A percentile compares a stretch with the other conserved stretches of the same genome.
These are phyloP conservation scores for Drosophila varians DNA, from an alignment of 1,140 invertebrate species.

Conservation along the genomic window DNA sequence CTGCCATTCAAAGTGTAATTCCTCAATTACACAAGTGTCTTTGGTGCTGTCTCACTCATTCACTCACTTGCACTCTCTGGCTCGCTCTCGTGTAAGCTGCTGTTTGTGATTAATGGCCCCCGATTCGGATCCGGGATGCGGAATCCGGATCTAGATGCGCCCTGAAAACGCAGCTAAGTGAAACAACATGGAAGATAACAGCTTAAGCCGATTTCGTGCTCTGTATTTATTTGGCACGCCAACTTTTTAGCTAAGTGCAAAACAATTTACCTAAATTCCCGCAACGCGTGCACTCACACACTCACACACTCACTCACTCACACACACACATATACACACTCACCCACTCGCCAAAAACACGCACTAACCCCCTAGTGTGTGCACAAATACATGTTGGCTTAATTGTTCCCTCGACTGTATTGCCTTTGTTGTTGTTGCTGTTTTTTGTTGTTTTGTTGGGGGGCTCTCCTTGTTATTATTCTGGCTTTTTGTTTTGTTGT, in stretches of 20 bases:
- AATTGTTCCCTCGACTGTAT: slow-evolving; percentile 64
- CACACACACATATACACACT: background rate
- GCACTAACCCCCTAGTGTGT: slow-evolving; percentile 7
- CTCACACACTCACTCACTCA: slow-evolving; percentile 5
- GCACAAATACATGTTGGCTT: slow-evolving; percentile 35
- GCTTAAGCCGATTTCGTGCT: slow-evolving; percentile 56
- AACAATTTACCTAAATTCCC: slow-evolving; percentile 78
- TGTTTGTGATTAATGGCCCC: slow-evolving; percentile 63
- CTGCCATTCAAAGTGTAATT: slow-evolving; percentile 76
- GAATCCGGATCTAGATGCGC: slow-evolving; percentile 17
- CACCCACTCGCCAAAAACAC: slow-evolving; percentile 3
- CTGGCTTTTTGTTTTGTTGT: slow-evolving; percentile 17
- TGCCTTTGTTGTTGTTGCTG: slow-evolving; percentile 11
- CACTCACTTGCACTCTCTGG: too few relatives aligned
- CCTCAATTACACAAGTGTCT: slow-evolving; percentile 75
- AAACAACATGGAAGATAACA: slow-evolving; percentile 71
- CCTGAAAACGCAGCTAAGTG: slow-evolving; percentile 50
- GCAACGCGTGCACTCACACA: slow-evolving; percentile 24
- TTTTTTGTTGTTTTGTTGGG: slow-evolving; percentile 8
- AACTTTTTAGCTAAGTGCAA: slow-evolving; percentile 81
- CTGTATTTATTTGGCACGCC: slow-evolving; percentile 70
- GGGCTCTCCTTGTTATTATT: slow-evolving; percentile 11
- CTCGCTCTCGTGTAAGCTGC: slow-evolving; percentile 12
- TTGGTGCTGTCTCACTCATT: slow-evolving; percentile 3
- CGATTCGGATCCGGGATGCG: slow-evolving; percentile 35